Evolutionary conservation across 2,888 invertebrate species (phyloP), one percentile per base, ranked within the genome.

Genomic region (Tetranychus truncatus): DNA sequence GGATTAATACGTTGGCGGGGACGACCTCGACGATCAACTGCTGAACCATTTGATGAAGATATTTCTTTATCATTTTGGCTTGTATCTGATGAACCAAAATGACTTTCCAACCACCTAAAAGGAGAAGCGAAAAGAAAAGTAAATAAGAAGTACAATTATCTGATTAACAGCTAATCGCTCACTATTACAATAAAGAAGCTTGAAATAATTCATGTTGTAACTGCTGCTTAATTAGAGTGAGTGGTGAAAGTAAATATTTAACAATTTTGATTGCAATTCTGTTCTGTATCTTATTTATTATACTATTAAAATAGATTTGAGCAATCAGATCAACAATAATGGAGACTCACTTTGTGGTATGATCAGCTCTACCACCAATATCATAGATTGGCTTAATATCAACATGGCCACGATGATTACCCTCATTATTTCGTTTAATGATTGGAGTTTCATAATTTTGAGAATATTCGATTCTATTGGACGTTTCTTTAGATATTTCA

Each of bases 31-130:
- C 55, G 55, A 55, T 55, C 55, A 55, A 55, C 55, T 15, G 15
- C 15, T 15, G 55, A 55, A 5, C 55, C 55, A 55, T 2, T 55
- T 55, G 55, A 55, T 15, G 55, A 55, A 15, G 55, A 55, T 15
- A 55, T 55, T 55, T 55, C 55, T 55, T 55, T 55, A 55, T 55
- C 55, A 6, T 55, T 9, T 55, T 55, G 55, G 15, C 55, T 55
- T 55, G 55, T 15, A 55, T 55, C 55, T 15, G 55, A 55, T 69
- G 69, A 34, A 72, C 72, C 72, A 34, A 72, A 72, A 45, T 72
- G 72, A 72, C 24, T 72, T 15, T n/a, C 72, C 11, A 72, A 11
- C 72, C 72, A 72, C 44, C 72, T 72, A 34, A 21, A 34, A 34
- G 34, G 34, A 34, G 34, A 34, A 34, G 34, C 24, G 72, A 24